Base-by-base conservation (phyloP, 2,797 vertebrate genomes). In the Scomberomorus guttatus region DNA sequence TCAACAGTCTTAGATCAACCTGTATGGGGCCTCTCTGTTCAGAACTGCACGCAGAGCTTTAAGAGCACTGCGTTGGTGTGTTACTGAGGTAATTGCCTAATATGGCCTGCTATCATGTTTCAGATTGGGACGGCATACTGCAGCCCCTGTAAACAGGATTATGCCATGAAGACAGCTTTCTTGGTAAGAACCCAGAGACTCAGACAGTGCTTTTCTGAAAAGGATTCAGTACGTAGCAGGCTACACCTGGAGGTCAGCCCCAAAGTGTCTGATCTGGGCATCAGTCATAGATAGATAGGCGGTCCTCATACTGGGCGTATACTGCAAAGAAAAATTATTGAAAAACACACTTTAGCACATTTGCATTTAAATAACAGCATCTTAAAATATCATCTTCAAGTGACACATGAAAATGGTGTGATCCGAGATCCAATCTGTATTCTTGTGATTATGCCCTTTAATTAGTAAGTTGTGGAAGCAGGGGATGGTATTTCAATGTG, bases 251-350 rank as follows among this genome's bases (percentile, higher is more conserved):
- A 96, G 95, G 79, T 98, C 95, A 3, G 88, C 95, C 63, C 95
- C 90, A 24, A 96, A 96, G 83, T 93, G 97, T 93, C 96, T 90
- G 83, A 94, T 69, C 78, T 95, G 97, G 80, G 97, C 96, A 5
- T 98, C 97, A n/a, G 95, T 96, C 94, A 98, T 97, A 1, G 98
- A 96, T 72, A 98, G 96, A 95, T 99, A 99, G 67, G 97, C 97
- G 89, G 96, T 95, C 90, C 97, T 96, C 98, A 99, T 99, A 95
- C 97, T 99, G 89, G 98, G 97, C 3, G 98, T 97, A 93, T 99
- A 99, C 98, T 99, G 93, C 22, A 75, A 42, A 79, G 72, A 48
- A 86, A 81, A 84, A 56, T 37, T 2, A 10, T 17, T 48, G 0
- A 18, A 48, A 18, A 42, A 58, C 14, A 79, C 1, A 71, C 7